Evolutionary conservation across 1,140 invertebrate genomes (phyloP).

Genomic region (Coelopa frigida): DNA sequence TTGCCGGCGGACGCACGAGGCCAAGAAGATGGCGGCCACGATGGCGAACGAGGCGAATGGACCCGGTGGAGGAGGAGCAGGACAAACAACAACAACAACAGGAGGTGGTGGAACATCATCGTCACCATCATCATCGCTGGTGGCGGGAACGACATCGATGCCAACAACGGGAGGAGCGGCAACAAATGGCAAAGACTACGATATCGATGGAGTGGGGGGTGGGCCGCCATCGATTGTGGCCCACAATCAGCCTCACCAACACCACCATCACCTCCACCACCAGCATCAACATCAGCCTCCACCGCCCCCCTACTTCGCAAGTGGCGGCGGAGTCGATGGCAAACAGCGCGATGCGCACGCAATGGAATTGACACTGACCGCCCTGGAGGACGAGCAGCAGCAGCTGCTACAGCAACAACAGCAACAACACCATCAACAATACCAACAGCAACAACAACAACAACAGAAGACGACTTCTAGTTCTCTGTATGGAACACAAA

Average conservation of each 20-base stretch:
- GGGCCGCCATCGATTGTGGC: conserved; percentile 22
- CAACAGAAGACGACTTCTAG: conserved; percentile 23
- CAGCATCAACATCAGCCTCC: conserved; percentile 19
- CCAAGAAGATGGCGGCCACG: conserved; percentile 7
- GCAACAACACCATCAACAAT: conserved; percentile 20
- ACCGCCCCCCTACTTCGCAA: conserved; percentile 34
- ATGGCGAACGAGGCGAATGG: conserved; percentile 31
- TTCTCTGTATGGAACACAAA: conserved; percentile 27
- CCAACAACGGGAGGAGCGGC: conserved; percentile 1
- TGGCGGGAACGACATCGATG: conserved; percentile 24
- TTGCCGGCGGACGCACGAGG: conserved; percentile 24
- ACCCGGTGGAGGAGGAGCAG: conserved; percentile 1
- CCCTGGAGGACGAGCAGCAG: conserved; percentile 37
- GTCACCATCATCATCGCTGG: background rate
- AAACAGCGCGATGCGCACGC: conserved; percentile 25
- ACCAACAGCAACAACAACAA: conserved; percentile 21
- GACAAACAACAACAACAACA: conserved; percentile 11
- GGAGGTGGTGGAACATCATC: background rate
- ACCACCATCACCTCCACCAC: conserved; percentile 13
- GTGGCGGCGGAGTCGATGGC: conserved; percentile 34
- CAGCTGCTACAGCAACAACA: conserved; percentile 37
- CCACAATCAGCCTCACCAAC: conserved; percentile 18
- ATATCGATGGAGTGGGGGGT: conserved; percentile 29
- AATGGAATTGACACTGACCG: conserved; percentile 36
- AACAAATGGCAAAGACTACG: conserved; percentile 24